phyloP scores from a whole-genome alignment of 1,140 invertebrate genomes.

The Ruditapes philippinarum region DNA sequence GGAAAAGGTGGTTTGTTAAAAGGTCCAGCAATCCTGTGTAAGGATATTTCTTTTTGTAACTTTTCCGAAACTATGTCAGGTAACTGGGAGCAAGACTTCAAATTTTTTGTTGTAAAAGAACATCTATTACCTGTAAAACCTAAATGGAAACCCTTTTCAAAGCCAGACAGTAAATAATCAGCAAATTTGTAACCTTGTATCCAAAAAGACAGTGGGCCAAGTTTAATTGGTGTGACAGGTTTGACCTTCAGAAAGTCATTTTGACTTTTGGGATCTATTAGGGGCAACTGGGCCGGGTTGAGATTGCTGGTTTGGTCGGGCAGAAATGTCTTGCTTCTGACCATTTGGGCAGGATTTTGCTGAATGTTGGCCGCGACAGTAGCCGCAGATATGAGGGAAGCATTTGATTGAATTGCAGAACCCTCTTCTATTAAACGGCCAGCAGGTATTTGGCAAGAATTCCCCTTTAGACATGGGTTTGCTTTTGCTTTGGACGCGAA shows the following conservation, averaged over 20 bases:
- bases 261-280: neutral
- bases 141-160: constrained; percentile 18
- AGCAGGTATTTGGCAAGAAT: constrained; percentile 31
- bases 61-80: neutral
- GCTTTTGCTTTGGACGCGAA: neutral
- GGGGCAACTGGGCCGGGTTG: neutral
- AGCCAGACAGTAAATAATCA: constrained; percentile 10
- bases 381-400: constrained; percentile 21
- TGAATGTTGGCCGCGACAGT: constrained; percentile 8
- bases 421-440: constrained; percentile 9
- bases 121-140: constrained; percentile 17
- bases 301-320: neutral
- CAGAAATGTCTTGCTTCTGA: neutral
- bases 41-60: neutral
- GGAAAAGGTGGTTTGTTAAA: neutral
- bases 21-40: constrained; percentile 5
- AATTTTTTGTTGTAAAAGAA: neutral
- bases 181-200: neutral
- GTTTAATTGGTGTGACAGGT: neutral
- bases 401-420: neutral
- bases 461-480: neutral
- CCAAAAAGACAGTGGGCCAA: neutral
- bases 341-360: neutral
- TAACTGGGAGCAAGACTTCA: constrained; percentile 4
- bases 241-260: neutral